Base-by-base conservation (phyloP, 2,113 vertebrate species). In the Gymnarchus niloticus region DNA sequence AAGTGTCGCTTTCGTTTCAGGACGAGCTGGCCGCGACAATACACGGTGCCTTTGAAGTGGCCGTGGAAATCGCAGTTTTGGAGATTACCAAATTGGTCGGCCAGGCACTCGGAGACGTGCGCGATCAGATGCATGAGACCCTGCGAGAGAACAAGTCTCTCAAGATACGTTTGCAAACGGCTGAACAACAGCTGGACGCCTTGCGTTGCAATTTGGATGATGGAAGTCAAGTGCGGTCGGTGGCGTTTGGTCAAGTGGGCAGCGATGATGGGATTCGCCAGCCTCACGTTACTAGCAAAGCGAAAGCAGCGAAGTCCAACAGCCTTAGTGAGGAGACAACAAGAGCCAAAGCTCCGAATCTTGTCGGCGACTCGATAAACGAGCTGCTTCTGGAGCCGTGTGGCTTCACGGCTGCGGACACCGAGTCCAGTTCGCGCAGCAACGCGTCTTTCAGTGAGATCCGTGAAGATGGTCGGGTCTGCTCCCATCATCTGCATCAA, bases 1-100 rank as follows among this genome's bases (percentile, higher is more conserved):
- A 91, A 73, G 86, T 90, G 14, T 89, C 89, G 19, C 69, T 84
- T 46, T 91, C 88, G 28, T 85, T 94, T 14, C 89, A 92, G 28
- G 90, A 93, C 14, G 92, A 93, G 86, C 91, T 94, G 0, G 89
- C 92, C 0, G 89, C 92, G 1, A 92, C 92, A 0, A 92, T 94
- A 1, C 92, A 91, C 2, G 89, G 91, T 9, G 93, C 94, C 0
- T 92, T 94, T 59, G 91, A 93, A 9, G 92, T 92, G 77, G 94
- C 93, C 0, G 91, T 94, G 85, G 91, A 94, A 77, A 90, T 94
- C 25, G 92, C 92, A 0, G 91, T 94, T 2, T 76, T 90, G 23
- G 91, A 94, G 87, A 90, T 94, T 80, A 90, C 87, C 2, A 91
- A 91, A 56, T 87, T 94, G 4, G 84, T 94, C 0, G 83, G 89